phyloP scores from a whole-genome alignment of 2,113 vertebrate species.

The Calidris pugnax region DNA sequence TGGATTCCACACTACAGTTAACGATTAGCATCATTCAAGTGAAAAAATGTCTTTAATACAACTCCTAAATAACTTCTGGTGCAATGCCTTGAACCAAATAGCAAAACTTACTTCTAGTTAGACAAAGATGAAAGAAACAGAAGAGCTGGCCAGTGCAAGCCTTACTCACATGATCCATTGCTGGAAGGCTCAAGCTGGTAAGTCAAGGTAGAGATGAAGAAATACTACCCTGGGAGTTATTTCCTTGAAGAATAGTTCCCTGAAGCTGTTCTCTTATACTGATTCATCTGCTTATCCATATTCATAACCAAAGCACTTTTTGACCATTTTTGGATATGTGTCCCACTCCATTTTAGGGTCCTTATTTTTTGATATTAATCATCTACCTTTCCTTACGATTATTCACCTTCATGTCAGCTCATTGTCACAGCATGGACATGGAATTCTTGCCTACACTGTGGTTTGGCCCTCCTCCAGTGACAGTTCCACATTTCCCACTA shows the following conservation, averaged over 20 bases:
- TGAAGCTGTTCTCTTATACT: conserved; percentile 2
- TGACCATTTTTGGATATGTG: conserved; percentile 49
- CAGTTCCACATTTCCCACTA: conserved; percentile 2
- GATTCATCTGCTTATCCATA: background rate
- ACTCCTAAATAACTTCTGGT: background rate
- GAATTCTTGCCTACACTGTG: conserved; percentile 27
- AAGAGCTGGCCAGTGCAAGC: background rate
- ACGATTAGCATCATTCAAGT: background rate
- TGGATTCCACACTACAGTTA: background rate
- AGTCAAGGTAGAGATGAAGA: background rate
- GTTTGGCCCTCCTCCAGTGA: conserved; percentile 22
- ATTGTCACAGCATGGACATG: background rate
- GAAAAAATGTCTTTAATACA: background rate
- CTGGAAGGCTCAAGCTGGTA: background rate
- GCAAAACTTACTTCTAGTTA: background rate
- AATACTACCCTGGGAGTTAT: background rate
- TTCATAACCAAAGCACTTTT: conserved; percentile 16
- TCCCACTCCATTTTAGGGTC: background rate
- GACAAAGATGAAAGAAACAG: background rate
- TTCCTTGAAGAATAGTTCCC: background rate
- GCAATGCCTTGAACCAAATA: background rate
- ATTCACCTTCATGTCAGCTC: conserved; percentile 14
- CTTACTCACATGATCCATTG: conserved; percentile 61
- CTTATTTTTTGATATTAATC: conserved; percentile 42
- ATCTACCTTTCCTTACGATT: background rate